A percentile compares a stretch with the other conserved stretches of the same genome.
Evolutionary conservation across 1,140 invertebrate genomes (phyloP).

Genomic region (Cydia strobilella): DNA sequence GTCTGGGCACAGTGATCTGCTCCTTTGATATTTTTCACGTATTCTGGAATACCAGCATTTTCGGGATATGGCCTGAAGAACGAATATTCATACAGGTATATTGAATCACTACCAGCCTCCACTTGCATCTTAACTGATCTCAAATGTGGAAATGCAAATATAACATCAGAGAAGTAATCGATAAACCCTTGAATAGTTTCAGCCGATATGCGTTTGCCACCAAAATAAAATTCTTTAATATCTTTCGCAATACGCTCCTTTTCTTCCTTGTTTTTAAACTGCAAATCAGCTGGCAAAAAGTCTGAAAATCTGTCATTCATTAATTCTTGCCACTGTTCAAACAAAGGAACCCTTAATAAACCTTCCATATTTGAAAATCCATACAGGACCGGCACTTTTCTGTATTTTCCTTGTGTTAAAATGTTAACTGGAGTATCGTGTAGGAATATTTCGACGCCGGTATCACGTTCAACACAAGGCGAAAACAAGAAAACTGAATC

Average conservation of each 20-base stretch:
- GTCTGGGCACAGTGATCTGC: not conserved
- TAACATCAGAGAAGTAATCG: conserved; percentile 9
- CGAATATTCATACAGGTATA: conserved; percentile 15
- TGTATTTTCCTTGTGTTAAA: conserved; percentile 44
- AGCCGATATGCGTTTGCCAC: conserved; percentile 34
- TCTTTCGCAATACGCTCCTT: conserved; percentile 37
- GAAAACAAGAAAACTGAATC: conserved; percentile 40
- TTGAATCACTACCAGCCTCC: conserved; percentile 13
- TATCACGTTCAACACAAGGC: conserved; percentile 49
- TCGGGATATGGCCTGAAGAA: not conserved
- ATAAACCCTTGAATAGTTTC: conserved; percentile 6
- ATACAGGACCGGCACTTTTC: conserved; percentile 45
- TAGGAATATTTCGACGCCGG: conserved; percentile 42
- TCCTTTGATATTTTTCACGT: not conserved
- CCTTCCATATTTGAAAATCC: conserved; percentile 51
- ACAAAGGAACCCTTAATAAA: conserved; percentile 37
- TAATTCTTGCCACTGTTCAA: conserved; percentile 40
- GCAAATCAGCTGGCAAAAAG: conserved; percentile 44
- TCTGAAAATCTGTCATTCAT: conserved; percentile 47
- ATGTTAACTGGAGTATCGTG: conserved; percentile 45
- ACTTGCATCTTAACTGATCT: conserved; percentile 18
- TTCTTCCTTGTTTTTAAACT: conserved; percentile 41
- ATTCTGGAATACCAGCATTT: not conserved
- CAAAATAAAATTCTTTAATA: conserved; percentile 51
- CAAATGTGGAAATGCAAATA: not conserved